phyloP scores from a whole-genome alignment of 2,797 vertebrate genomes.

The Cyprinodon diabolis region DNA sequence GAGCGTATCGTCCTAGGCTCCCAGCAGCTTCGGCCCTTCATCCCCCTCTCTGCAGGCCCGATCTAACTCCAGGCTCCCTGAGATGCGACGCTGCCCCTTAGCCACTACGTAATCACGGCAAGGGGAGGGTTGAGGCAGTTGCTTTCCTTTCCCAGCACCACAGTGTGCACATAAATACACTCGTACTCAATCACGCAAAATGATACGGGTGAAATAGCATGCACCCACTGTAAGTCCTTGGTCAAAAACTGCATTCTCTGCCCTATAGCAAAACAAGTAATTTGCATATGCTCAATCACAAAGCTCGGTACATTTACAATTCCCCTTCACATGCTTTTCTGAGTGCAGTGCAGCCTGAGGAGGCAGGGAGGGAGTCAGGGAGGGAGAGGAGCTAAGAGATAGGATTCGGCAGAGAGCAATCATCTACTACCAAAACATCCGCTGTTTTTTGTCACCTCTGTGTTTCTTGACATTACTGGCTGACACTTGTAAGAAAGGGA shows the following conservation, averaged over 20 bases:
- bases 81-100: constrained; percentile 64
- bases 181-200: constrained; percentile 47
- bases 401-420: constrained; percentile 73
- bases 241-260: constrained; percentile 35
- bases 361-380: constrained; percentile 39
- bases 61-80: constrained; percentile 61
- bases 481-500: constrained; percentile 68
- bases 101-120: constrained; percentile 77
- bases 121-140: constrained; percentile 50
- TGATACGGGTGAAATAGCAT: constrained; percentile 34
- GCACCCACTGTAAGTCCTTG: constrained; percentile 44
- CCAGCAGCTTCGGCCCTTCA: constrained; percentile 98
- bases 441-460: constrained; percentile 36
- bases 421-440: constrained; percentile 74
- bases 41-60: constrained; percentile 79
- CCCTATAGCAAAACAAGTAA: constrained; percentile 41
- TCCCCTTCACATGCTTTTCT: constrained; percentile 78
- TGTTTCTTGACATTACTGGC: constrained; percentile 53
- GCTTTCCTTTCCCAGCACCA: constrained; percentile 76
- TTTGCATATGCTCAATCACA: constrained; percentile 51
- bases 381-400: constrained; percentile 60
- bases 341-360: constrained; percentile 71
- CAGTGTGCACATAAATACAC: constrained; percentile 56
- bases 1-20: constrained; percentile 87
- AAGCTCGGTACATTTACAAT: constrained; percentile 71